Evolutionary conservation across 2,797 vertebrate genomes (phyloP), one percentile per base, ranked within the genome.

Genomic region (Potorous gilbertii): DNA sequence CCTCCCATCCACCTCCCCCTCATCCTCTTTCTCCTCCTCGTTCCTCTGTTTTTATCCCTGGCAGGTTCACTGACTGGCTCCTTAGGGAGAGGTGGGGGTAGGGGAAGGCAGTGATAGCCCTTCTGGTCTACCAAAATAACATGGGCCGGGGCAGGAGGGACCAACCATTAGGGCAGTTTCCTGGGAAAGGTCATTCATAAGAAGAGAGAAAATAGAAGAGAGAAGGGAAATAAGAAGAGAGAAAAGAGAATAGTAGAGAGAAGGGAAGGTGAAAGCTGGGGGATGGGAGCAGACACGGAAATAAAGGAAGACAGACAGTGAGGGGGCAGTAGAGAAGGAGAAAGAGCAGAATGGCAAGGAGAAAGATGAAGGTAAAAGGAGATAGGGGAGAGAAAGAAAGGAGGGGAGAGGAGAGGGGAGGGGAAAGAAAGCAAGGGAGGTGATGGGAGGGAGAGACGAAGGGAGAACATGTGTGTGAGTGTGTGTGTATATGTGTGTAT

Each of bases 1-100:
- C 57, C 54, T 31, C 1, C 11, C 56, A 56, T 92, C 90, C 57
- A 52, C 29, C 81, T 93, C 55, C 29, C 50, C 12, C 16, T 57
- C 40, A n/a, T 91, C 14, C 16, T 89, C 5, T 93, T 59, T 13
- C 95, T 81, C 52, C 95, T 21, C 50, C 96, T 94, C 92, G 90
- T 59, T 91, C 91, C 90, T 13, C 66, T 74, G 66, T 40, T 74
- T 74, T 40, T n/a, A 40, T 40, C 21, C 5, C 66, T 74, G 66
- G 66, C n/a, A 74, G 16, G 40, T 74, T 74, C n/a, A 40, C 66
- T 40, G 66, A 21, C n/a, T 74, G n/a, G n/a, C 16, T 74, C 5
- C 66, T 40, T n/a, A 16, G 34, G 14, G n/a, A n/a, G 66, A 14
- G 59, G 34, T 34, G 14, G 34, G 29, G 59, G 12, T 29, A 3